These are phyloP conservation scores for Pelecanoides urinatrix DNA, from an alignment of 2,113 vertebrate genomes.

Conservation along the genomic window DNA sequence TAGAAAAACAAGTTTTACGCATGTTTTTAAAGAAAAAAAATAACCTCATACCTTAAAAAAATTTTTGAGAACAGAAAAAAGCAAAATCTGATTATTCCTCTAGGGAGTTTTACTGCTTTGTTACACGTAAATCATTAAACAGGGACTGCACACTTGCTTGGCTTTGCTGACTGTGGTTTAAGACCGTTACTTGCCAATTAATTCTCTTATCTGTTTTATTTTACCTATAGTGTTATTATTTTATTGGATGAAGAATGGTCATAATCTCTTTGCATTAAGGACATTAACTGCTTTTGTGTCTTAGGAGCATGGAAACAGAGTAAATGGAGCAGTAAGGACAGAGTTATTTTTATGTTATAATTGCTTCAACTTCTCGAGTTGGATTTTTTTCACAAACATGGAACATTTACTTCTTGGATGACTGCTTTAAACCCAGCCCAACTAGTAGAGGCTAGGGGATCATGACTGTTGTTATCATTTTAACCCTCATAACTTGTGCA, in stretches of 20 bases:
- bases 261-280: not conserved
- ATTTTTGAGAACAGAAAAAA: not conserved
- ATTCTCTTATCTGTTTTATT: not conserved
- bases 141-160: not conserved
- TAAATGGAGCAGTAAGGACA: not conserved
- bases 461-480: not conserved
- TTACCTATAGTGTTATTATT: not conserved
- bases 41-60: not conserved
- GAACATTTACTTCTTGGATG: not conserved
- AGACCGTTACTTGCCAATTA: conserved; percentile 34
- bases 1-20: not conserved
- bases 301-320: not conserved
- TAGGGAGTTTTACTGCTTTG: not conserved
- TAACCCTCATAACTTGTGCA: not conserved
- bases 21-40: not conserved
- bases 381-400: not conserved
- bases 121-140: conserved; percentile 24
- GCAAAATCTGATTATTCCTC: not conserved
- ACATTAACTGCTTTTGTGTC: not conserved
- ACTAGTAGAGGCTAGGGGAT: not conserved
- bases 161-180: conserved; percentile 2
- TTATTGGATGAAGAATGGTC: not conserved
- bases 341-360: not conserved
- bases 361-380: not conserved
- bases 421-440: not conserved